These are phyloP conservation scores for Chrysogorgia sp. DNA, from an alignment of 92 coral and sea anemone species.

Conservation along the genomic window DNA sequence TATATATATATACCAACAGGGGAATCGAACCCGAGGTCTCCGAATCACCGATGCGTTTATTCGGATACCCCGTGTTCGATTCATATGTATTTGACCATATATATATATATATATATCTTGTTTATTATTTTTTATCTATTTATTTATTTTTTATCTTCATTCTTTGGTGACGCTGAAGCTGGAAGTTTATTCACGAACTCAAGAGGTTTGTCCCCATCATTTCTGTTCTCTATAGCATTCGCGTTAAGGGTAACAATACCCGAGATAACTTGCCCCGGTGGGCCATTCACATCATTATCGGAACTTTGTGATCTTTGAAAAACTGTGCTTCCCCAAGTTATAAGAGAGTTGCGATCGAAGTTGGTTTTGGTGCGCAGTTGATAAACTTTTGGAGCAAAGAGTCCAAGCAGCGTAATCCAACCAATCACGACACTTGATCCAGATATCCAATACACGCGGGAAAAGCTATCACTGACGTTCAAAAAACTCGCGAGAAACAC, in stretches of 20 bases:
- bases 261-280: background rate
- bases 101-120: too few species aligned
- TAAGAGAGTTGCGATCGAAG: conserved; percentile 9
- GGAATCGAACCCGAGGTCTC: too few species aligned
- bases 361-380: conserved; percentile 35
- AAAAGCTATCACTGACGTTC: conserved; percentile 48
- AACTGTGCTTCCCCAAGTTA: conserved; percentile 8
- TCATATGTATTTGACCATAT: too few species aligned
- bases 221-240: background rate
- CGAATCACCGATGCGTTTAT: too few species aligned
- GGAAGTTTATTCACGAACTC: background rate
- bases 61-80: too few species aligned
- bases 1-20: too few species aligned
- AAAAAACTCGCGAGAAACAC: conserved; percentile 51
- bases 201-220: background rate
- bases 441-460: conserved; percentile 49
- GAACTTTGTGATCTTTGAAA: conserved; percentile 4
- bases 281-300: background rate
- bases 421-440: conserved; percentile 48
- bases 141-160: background rate
- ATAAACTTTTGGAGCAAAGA: conserved; percentile 57
- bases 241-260: conserved; percentile 14
- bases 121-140: too few species aligned
- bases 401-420: conserved; percentile 49
- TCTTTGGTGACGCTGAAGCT: background rate